Conservation (phyloP, 92 coral and sea anemone species). For the Diadumene lineata region DNA sequence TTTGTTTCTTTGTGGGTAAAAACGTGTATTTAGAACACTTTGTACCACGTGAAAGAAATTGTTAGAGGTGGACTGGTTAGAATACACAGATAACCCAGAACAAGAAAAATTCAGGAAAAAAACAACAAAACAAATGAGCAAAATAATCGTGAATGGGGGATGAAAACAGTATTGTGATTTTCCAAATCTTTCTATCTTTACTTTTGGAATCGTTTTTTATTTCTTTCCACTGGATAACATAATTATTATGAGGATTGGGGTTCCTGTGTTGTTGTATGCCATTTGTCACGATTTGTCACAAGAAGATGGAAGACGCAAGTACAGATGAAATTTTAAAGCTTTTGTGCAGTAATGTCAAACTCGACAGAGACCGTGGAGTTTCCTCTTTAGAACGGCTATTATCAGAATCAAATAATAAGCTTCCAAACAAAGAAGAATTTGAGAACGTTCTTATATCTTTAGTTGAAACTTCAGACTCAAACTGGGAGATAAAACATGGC, state of each 20-base stretch:
- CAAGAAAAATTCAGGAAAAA: background rate
- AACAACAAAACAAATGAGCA: background rate
- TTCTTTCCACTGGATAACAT: background rate
- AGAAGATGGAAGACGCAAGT: slow-evolving; percentile 5
- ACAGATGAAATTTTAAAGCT: slow-evolving; percentile 53
- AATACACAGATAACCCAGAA: slow-evolving; percentile 30
- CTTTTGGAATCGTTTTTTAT: too few species aligned
- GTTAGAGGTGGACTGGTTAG: background rate
- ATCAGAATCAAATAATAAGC: slow-evolving; percentile 31
- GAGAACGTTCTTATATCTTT: slow-evolving; percentile 51
- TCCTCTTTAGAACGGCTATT: slow-evolving; percentile 65
- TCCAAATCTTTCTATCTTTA: too few species aligned
- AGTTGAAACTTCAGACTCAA: slow-evolving; percentile 52
- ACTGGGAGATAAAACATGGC: slow-evolving; percentile 88
- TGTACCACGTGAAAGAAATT: background rate
- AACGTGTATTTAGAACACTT: background rate
- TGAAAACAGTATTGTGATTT: too few species aligned
- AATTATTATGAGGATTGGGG: background rate
- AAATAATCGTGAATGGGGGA: too few species aligned
- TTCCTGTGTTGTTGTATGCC: background rate
- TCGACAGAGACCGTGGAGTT: slow-evolving; percentile 90
- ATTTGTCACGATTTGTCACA: background rate
- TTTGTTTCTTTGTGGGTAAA: background rate
- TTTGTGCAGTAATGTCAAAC: slow-evolving; percentile 80
- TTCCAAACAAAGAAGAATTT: slow-evolving; percentile 43